Base-by-base conservation (phyloP, 2,113 vertebrate species). In the Cyanistes caeruleus region DNA sequence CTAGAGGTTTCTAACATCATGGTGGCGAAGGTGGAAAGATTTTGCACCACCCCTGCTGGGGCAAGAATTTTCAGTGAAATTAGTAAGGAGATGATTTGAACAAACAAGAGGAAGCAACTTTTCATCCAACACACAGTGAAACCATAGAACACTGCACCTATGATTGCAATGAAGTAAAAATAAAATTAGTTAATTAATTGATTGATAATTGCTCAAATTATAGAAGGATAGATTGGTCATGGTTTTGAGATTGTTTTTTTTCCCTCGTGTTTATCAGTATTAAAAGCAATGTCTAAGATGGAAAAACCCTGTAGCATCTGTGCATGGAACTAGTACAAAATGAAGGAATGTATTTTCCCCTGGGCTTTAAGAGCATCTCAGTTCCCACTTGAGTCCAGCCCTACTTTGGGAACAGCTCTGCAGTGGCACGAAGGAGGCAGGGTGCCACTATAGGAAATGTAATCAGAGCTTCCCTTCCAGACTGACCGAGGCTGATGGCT, bases 171-270 rank as follows among this genome's bases (percentile, higher is more conserved):
- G 5, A 81, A 81, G 23, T 28, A 1, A 90, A 82, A 70, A 75
- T 21, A 59, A 83, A 91, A 74, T 23, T 0, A 21, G 3, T 20
- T 0, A 49, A 72, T 60, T 48, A 4, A 15, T 53, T 84, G 60
- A 41, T 5, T 21, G 13, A 5, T 65, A 65, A 30, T 7, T 46
- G 70, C 15, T 77, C 14, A 44, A 46, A 69, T 62, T 44, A 31
- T 19, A 13, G 16, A 72, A 76, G 46, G 28, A 74, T 37, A 74
- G 65, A 81, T 20, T 2, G 0, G 18, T 52, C 33, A 22, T 10
- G 15, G 0, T 60, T 74, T 39, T 23, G 5, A n/a, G 7, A 4
- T 1, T 30, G 4, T 1, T 24, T 21, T 59, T 55, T 13, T 43
- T 39, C 11, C 43, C 15, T 5, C 13, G 27, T 27, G 14, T 72